Evolutionary conservation across 1,140 invertebrate genomes (phyloP), one percentile per base, ranked within the genome.

Genomic region (Trichonephila clavata): DNA sequence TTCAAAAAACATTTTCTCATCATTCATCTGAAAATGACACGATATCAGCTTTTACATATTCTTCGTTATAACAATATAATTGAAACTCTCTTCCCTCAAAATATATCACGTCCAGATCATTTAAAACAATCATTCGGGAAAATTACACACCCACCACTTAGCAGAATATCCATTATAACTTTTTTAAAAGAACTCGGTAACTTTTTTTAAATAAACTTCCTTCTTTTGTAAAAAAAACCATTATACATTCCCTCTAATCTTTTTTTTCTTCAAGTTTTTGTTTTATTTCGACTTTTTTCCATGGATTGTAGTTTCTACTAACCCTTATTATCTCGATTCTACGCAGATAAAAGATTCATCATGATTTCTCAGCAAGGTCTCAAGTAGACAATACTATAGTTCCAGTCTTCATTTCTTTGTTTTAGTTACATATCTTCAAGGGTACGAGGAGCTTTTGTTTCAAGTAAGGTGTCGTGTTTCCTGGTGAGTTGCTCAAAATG

Each of bases 381-480:
- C 43, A 4, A 2, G 32, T 39, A 57, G 39, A 86, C 80, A 84
- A 92, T 86, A 68, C 80, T 24, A 77, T 50, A 27, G 90, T 61
- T 91, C 59, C 16, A 57, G 63, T 86, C 81, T 91, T 60, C 77
- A 63, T 91, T 91, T 91, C 89, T 68, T 92, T 92, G 81, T 92
- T 43, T 84, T 86, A 92, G 90, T 92, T 92, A 92, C 90, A 92
- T 86, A 68, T 86, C 90, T 92, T 92, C 90, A 92, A 92, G 90
- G 81, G 90, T 92, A 92, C n/a, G 81, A 92, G 50, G 50, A 92
- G 61, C 81, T 86, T 68, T 92, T 92, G 90, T 92, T 92, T 92
- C 90, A 71, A 43, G 77, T 92, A 92, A 92, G 90, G 81, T 92
- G 90, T 92, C 90, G 43, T 92, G 90, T 92, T 86, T 92, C 71